Base-by-base conservation (phyloP, 1,140 invertebrate species). In the Ladona fulva region DNA sequence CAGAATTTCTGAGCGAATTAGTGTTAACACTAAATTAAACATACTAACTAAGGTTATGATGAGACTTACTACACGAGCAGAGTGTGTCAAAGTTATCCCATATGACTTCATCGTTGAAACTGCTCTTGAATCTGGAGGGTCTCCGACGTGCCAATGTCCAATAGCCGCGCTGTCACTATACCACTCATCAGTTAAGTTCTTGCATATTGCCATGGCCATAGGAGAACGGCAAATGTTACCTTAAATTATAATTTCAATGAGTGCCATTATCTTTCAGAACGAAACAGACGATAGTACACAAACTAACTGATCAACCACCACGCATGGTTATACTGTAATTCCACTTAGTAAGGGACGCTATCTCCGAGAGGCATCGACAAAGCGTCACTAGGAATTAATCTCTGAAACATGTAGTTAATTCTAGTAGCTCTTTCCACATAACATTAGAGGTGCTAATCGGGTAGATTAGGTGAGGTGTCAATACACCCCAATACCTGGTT, bases 161-260 rank as follows among this genome's bases (percentile, higher is more conserved):
- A 95, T 89, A 14, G 92, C 97, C 0, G 95, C 94, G 87, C 95
- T 97, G 82, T 98, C 95, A 5, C 95, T 91, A 79, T 90, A 86
- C 95, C 95, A 97, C 81, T 90, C 81, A 80, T 90, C 85, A 0
- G 84, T 80, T 8, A 90, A 80, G 66, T 88, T 88, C 78, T 86
- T 84, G 81, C 94, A 88, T 0, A 97, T 93, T 11, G 94, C 95
- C 85, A 97, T 95, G 24, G 95, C 95, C 80, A 97, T 97, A 8
- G 96, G 95, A 16, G 95, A 97, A n/a, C 96, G 89, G 84, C 96
- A 98, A 80, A 97, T 97, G 82, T 97, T 97, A 19, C 95, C 95
- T 85, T 89, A 79, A 82, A 22, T 3, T 1, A 66, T 19, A 66
- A 16, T 5, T 6, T 6, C 5, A 6, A 6, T 66, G 1, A 22